Evolutionary conservation across 2,888 invertebrate genomes (phyloP), one percentile per base, ranked within the genome.

Genomic region (Seira ritae): DNA sequence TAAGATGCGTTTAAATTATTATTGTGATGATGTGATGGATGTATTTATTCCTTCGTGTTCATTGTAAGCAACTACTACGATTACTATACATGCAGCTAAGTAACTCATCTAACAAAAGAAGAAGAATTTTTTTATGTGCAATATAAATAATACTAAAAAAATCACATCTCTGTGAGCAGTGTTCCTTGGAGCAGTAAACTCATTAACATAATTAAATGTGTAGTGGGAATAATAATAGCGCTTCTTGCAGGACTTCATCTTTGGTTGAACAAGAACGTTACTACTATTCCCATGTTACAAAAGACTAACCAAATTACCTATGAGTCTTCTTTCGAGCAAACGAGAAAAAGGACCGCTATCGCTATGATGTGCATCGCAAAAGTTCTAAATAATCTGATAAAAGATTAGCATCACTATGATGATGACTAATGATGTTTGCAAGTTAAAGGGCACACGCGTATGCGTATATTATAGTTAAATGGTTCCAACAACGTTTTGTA

Each of bases 121-220:
- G 55, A 55, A 12, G 55, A 55, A 55, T 55, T 55, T 55, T 55
- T 17, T 55, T 55, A 31, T 31, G 31, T 31, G 31, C 31, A 31
- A 31, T 31, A 31, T 4, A 31, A 31, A 31, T 31, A 8, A 4
- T 4, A 4, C 31, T 31, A 8, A 31, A 4, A 31, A 31, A n/a
- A n/a, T n/a, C 42, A 42, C 42, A 42, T 42, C 12, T 55, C 55
- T 55, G 15, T 12, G 55, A 31, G n/a, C n/a, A n/a, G 31, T 31
- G 55, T 55, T 55, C 55, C 31, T 55, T 55, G 31, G 55, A 55
- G 55, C 55, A 55, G 17, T 17, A 55, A 55, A 55, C 55, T 55
- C 55, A 55, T 55, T 55, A 55, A 55, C 55, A 55, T 55, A 55
- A 55, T 55, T 55, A 55, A 55, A 12, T n/a, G 55, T 55, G 17